A percentile compares a stretch with the other conserved stretches of the same genome.
phyloP scores from a whole-genome alignment of 2,888 invertebrate genomes.

The Operophtera brumata region DNA sequence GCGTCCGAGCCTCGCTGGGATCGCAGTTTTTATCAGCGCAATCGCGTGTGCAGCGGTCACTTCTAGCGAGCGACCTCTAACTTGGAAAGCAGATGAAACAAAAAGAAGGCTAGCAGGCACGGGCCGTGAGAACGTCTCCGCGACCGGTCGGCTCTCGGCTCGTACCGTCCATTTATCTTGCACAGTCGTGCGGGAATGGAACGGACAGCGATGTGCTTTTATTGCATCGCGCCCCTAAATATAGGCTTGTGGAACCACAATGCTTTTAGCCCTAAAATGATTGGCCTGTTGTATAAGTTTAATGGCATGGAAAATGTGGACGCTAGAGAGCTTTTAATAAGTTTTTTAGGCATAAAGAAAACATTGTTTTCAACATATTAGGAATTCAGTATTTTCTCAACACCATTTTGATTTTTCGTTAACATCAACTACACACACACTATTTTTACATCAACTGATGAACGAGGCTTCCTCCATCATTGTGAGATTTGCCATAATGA shows the following conservation, averaged over 20 bases:
- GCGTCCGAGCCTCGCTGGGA: slow-evolving; percentile 47
- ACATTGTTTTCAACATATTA: not conserved
- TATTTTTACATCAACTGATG: too few species aligned
- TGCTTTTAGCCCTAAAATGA: slow-evolving; percentile 67
- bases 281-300: slow-evolving; percentile 54
- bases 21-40: slow-evolving; percentile 66
- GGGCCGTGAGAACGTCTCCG: slow-evolving; percentile 79
- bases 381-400: not conserved
- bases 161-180: slow-evolving; percentile 76
- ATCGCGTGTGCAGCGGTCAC: slow-evolving; percentile 73
- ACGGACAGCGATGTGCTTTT: slow-evolving; percentile 74
- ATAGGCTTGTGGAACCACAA: slow-evolving; percentile 69
- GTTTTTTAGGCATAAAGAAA: slow-evolving; percentile 7
- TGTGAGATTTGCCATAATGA: too few species aligned
- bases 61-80: slow-evolving; percentile 75
- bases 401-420: too few species aligned
- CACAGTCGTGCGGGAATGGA: slow-evolving; percentile 78
- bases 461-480: too few species aligned
- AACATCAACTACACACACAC: too few species aligned
- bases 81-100: slow-evolving; percentile 73
- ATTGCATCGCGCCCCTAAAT: slow-evolving; percentile 77
- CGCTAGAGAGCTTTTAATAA: slow-evolving; percentile 10
- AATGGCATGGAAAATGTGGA: slow-evolving; percentile 39
- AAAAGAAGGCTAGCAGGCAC: slow-evolving; percentile 73
- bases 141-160: slow-evolving; percentile 47